phyloP scores from a whole-genome alignment of 2,888 invertebrate species.

The Pristionchus maxplancki region DNA sequence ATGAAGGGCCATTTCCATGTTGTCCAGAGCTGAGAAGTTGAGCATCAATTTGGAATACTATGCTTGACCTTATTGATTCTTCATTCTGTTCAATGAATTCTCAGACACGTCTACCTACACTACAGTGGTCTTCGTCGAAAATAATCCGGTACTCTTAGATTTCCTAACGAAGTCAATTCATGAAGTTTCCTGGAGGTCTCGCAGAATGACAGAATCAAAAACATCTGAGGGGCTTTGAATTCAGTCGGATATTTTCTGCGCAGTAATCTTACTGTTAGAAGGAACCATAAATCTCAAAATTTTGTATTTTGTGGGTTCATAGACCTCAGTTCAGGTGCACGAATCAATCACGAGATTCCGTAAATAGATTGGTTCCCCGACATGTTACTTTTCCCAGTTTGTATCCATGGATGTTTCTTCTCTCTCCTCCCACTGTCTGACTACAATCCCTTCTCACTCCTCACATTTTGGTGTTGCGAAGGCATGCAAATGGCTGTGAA shows the following conservation, averaged over 20 bases:
- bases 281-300: not conserved
- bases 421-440: not conserved
- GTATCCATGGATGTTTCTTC: not conserved
- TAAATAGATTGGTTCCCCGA: not conserved
- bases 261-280: not conserved
- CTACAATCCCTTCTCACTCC: not conserved
- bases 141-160: not conserved
- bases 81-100: no score
- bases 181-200: not conserved
- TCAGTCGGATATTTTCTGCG: not conserved
- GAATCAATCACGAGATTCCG: not conserved
- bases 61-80: no score
- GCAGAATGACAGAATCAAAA: not conserved
- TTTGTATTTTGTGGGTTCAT: not conserved
- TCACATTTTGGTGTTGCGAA: conserved; percentile 3
- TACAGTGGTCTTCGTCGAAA: not conserved
- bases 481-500: conserved; percentile 35
- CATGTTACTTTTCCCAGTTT: not conserved
- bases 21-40: not conserved
- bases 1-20: conserved; percentile 27
- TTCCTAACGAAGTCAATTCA: not conserved
- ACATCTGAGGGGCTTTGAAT: not conserved
- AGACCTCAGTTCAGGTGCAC: not conserved
- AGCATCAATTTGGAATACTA: not conserved
- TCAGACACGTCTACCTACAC: not conserved